A percentile compares a stretch with the other conserved stretches of the same genome.
These are phyloP conservation scores for Hyposoter didymator DNA, from an alignment of 2,888 invertebrate genomes.

Conservation along the genomic window DNA sequence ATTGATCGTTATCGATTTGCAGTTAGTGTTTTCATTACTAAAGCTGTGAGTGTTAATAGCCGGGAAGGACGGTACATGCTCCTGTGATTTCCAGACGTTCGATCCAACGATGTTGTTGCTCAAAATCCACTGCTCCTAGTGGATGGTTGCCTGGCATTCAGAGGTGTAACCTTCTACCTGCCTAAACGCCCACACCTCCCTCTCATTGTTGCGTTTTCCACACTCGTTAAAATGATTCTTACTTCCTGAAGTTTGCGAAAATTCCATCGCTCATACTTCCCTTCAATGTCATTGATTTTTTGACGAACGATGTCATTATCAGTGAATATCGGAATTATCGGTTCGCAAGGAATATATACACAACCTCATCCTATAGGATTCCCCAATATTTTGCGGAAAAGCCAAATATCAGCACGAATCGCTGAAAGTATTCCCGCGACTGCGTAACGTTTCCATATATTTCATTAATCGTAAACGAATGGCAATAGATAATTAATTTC, in stretches of 20 bases:
- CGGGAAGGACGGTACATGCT: not conserved
- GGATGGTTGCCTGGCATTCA: conserved; percentile 78
- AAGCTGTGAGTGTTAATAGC: not conserved
- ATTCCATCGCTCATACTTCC: not conserved
- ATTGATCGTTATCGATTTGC: not conserved
- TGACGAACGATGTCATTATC: not conserved
- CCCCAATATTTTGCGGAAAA: not conserved
- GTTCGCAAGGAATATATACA: too few relatives aligned
- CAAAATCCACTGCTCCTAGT: conserved; percentile 62
- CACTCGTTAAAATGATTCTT: not conserved
- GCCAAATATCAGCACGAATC: not conserved
- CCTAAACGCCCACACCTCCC: conserved; percentile 79
- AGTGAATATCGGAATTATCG: too few relatives aligned
- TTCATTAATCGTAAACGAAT: not conserved
- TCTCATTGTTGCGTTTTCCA: conserved; percentile 50
- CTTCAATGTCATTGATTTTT: not conserved
- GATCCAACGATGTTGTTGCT: conserved; percentile 11
- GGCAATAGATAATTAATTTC: not conserved
- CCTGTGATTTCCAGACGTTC: not conserved
- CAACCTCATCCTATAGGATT: too few relatives aligned
- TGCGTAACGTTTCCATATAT: not conserved
- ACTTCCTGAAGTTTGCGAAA: not conserved
- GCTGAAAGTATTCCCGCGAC: not conserved
- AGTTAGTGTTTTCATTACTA: not conserved
- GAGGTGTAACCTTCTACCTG: conserved; percentile 81